Evolutionary conservation across 2,888 invertebrate genomes (phyloP).

Genomic region (Therioaphis trifolii): DNA sequence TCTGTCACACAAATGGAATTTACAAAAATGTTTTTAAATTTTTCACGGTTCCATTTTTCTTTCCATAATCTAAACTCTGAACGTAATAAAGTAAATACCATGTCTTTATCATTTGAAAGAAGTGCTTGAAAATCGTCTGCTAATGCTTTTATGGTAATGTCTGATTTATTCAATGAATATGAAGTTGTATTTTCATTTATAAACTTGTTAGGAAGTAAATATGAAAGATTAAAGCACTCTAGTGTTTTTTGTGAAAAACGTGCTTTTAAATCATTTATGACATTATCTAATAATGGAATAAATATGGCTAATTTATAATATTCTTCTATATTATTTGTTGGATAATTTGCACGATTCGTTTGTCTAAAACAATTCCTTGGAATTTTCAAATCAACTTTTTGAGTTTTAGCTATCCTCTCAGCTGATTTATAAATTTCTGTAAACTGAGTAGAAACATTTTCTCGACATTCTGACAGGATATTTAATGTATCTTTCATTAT

Average conservation of each 20-base stretch:
- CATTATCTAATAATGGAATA: slow-evolving; percentile 31
- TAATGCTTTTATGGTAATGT: not conserved
- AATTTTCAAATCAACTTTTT: slow-evolving; percentile 16
- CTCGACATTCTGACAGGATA: slow-evolving; percentile 10
- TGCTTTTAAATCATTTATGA: slow-evolving; percentile 27
- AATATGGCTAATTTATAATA: slow-evolving; percentile 12
- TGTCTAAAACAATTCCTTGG: not conserved
- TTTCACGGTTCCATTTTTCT: slow-evolving; percentile 23
- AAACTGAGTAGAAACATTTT: slow-evolving; percentile 23
- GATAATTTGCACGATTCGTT: slow-evolving; percentile 20
- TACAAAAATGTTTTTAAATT: not conserved
- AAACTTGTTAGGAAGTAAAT: slow-evolving; percentile 2
- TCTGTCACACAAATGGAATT: not conserved
- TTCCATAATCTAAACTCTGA: not conserved
- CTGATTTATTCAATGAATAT: slow-evolving; percentile 19
- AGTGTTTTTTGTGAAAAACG: slow-evolving; percentile 25
- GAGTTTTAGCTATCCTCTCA: not conserved
- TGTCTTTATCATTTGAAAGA: not conserved
- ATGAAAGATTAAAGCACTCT: not conserved
- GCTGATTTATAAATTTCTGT: not conserved
- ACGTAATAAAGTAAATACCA: slow-evolving; percentile 2
- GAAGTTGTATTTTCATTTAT: slow-evolving; percentile 21
- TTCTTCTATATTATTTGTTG: not conserved
- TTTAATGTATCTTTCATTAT: slow-evolving; percentile 36
- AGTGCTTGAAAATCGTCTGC: not conserved